These are phyloP conservation scores for Conus ventricosus DNA, from an alignment of 1,140 invertebrate species.

Conservation along the genomic window DNA sequence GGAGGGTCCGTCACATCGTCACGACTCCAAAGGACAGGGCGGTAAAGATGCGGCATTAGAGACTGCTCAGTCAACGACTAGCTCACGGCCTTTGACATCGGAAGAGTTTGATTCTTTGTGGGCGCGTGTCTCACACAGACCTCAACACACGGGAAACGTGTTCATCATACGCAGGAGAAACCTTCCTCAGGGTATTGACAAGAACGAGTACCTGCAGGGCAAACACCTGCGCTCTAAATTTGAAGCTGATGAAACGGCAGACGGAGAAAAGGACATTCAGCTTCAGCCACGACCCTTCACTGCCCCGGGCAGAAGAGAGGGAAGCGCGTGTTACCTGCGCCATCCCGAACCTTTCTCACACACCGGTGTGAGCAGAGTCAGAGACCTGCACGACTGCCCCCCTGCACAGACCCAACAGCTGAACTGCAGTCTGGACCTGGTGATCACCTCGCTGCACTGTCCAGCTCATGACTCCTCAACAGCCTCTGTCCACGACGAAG, in stretches of 20 bases:
- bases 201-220: constrained; percentile 32
- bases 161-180: constrained; percentile 28
- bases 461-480: not conserved
- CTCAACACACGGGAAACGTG: constrained; percentile 33
- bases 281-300: constrained; percentile 20
- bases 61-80: not conserved
- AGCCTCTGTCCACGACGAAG: not conserved
- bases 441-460: constrained; percentile 2
- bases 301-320: not conserved
- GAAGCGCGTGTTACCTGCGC: not conserved
- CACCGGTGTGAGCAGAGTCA: not conserved
- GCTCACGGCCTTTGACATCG: constrained; percentile 1
- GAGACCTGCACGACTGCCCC: not conserved
- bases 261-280: not conserved
- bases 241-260: not conserved
- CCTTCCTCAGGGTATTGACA: constrained; percentile 18
- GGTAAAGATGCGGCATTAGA: not conserved
- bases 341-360: not conserved
- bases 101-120: constrained; percentile 25
- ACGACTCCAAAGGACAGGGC: not conserved
- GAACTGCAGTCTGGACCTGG: constrained; percentile 14
- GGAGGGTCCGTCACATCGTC: not conserved
- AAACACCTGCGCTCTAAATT: not conserved
- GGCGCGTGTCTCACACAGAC: constrained; percentile 22
- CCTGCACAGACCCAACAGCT: not conserved